phyloP scores from a whole-genome alignment of 2,113 vertebrate genomes.

The Oryzias javanicus region DNA sequence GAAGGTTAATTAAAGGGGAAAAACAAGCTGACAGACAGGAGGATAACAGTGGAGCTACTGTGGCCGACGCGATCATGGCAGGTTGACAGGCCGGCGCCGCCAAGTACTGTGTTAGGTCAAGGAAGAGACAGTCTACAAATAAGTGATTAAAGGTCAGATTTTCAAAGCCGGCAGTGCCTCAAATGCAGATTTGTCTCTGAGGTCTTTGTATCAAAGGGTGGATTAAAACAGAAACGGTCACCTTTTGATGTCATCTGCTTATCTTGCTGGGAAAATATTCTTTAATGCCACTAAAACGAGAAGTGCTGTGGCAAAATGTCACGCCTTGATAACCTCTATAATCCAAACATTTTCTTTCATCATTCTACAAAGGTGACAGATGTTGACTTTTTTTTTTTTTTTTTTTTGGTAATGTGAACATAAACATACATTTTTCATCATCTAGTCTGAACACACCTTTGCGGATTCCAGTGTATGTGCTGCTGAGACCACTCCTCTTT shows the following conservation, averaged over 20 bases:
- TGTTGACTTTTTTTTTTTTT: neutral
- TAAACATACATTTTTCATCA: neutral
- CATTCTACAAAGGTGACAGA: neutral
- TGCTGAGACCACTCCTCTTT: slow-evolving; percentile 88
- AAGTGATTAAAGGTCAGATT: slow-evolving; percentile 69
- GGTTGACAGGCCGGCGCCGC: slow-evolving; percentile 51
- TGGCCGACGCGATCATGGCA: slow-evolving; percentile 41
- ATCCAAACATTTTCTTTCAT: slow-evolving; percentile 10
- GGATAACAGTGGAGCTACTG: slow-evolving; percentile 38
- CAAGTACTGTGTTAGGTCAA: slow-evolving; percentile 18
- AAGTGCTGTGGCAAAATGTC: slow-evolving; percentile 19
- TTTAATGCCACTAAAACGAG: slow-evolving; percentile 34
- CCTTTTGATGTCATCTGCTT: slow-evolving; percentile 50
- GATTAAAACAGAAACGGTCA: slow-evolving; percentile 49
- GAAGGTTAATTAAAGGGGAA: slow-evolving; percentile 56
- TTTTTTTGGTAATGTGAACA: neutral
- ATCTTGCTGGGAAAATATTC: slow-evolving; percentile 30
- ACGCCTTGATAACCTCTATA: slow-evolving; percentile 17
- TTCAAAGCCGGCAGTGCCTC: slow-evolving; percentile 55
- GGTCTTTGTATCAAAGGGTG: slow-evolving; percentile 48
- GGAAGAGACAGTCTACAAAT: slow-evolving; percentile 56
- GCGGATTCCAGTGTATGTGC: slow-evolving; percentile 90
- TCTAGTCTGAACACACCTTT: slow-evolving; percentile 78
- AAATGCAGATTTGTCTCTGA: slow-evolving; percentile 61
- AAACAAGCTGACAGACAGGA: slow-evolving; percentile 16